Percentiles rank a stretch among this genome's conserved stretches.
phyloP scores from a whole-genome alignment of 2,888 invertebrate species.

The Mechanitis messenoides region DNA sequence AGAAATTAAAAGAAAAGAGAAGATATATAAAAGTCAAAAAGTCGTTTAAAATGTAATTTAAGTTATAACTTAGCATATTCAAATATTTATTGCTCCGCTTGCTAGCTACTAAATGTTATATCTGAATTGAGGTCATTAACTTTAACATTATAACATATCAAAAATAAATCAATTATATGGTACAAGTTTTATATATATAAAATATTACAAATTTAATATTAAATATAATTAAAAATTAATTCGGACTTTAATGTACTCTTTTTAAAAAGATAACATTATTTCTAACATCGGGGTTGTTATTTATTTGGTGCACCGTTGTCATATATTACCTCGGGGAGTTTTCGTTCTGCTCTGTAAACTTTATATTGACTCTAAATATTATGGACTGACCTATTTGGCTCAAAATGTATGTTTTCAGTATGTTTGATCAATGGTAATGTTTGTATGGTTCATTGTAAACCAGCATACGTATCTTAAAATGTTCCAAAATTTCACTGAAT shows the following conservation, averaged over 20 bases:
- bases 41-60: too few species aligned
- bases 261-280: background rate
- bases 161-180: too few species aligned
- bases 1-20: slow-evolving; percentile 6
- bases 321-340: slow-evolving; percentile 17
- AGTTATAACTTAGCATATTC: too few species aligned
- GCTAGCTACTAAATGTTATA: too few species aligned
- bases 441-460: background rate
- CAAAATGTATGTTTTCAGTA: slow-evolving; percentile 15
- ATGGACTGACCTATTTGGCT: slow-evolving; percentile 20
- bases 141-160: too few species aligned
- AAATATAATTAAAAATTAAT: too few species aligned
- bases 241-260: too few species aligned
- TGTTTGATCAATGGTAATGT: slow-evolving; percentile 26
- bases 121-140: too few species aligned
- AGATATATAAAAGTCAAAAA: too few species aligned
- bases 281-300: background rate
- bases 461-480: background rate
- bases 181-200: too few species aligned
- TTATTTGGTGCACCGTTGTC: slow-evolving; percentile 7
- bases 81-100: too few species aligned
- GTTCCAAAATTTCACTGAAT: background rate
- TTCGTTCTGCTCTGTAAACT: slow-evolving; percentile 16
- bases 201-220: too few species aligned
- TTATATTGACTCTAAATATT: slow-evolving; percentile 20